Evolutionary conservation across 1,140 invertebrate genomes (phyloP).

Genomic region (Dendroctonus valens): DNA sequence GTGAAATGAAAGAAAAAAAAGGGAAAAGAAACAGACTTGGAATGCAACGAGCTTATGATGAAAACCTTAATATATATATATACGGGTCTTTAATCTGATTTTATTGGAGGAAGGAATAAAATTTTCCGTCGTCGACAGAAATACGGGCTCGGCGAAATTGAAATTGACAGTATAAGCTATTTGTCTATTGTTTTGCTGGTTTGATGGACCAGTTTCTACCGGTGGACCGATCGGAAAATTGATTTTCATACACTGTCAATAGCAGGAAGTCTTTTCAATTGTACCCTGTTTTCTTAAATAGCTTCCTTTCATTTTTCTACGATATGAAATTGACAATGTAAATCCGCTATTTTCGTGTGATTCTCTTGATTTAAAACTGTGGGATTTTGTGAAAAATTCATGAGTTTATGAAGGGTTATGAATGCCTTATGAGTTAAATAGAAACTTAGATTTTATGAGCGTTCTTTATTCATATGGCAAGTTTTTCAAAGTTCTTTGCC

Average conservation of each 20-base stretch:
- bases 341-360: too few species aligned
- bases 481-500: too few species aligned
- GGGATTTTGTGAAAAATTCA: too few species aligned
- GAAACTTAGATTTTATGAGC: too few species aligned
- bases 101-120: constrained; percentile 12
- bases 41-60: constrained; percentile 17
- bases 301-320: too few species aligned
- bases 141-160: constrained; percentile 16
- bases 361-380: too few species aligned
- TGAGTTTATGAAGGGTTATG: too few species aligned
- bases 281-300: too few species aligned
- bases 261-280: too few species aligned
- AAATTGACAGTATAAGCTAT: constrained; percentile 11
- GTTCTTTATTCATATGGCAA: too few species aligned
- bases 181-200: not conserved
- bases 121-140: constrained; percentile 12
- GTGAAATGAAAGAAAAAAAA: constrained; percentile 5
- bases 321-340: too few species aligned
- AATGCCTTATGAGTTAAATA: too few species aligned
- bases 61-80: constrained; percentile 13
- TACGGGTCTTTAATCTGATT: constrained; percentile 24
- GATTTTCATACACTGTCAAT: constrained; percentile 1
- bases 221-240: constrained; percentile 5
- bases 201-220: not conserved
- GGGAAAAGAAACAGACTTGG: constrained; percentile 3